Base-by-base conservation (phyloP, 2,113 vertebrate species). In the Ranitomeya variabilis region DNA sequence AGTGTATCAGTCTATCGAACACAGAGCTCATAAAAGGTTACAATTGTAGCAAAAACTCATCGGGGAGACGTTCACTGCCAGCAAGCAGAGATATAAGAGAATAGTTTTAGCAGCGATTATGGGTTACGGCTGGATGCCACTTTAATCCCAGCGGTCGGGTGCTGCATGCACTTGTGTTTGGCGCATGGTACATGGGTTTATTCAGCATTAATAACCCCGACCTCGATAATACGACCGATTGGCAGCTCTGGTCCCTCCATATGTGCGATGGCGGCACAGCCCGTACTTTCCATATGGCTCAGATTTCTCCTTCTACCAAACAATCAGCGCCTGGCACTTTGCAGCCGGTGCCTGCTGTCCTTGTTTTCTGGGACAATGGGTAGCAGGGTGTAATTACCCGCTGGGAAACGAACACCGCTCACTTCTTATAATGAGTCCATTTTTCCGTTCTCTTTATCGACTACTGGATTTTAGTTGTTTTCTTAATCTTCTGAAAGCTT, bases 361-460 rank as follows among this genome's bases (percentile, higher is more conserved):
- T 51, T 76, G 73, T 76, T 76, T 76, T 76, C 73, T 26, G 78
- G 21, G 52, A 80, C 55, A 59, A 4, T 59, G 78, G 78, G 78
- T 57, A 26, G 18, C 3, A n/a, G 52, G 55, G 78, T 80, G 78
- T 57, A 67, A 83, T 67, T 51, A 23, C 31, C 37, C 81, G 31
- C 31, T 16, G 23, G 80, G 80, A 60, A 64, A 51, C 59, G 80
- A 64, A 51, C 59, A 0, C 60, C n/a, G 31, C 51, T 83, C 3
- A 14, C 81, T 67, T n/a, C 62, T 7, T 60, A 60, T 59, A 55
- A 79, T 79, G 52, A 79, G 77, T 19, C 37, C 12, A 73, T 31
- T 73, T 73, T 37, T 14, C 11, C 13, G 10, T 12, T 13, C 16
- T 73, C 21, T 73, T 12, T 74, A 74, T 45, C 23, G 18, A 8